Base-by-base conservation (phyloP, 2,113 vertebrate species). In the Ia io region DNA sequence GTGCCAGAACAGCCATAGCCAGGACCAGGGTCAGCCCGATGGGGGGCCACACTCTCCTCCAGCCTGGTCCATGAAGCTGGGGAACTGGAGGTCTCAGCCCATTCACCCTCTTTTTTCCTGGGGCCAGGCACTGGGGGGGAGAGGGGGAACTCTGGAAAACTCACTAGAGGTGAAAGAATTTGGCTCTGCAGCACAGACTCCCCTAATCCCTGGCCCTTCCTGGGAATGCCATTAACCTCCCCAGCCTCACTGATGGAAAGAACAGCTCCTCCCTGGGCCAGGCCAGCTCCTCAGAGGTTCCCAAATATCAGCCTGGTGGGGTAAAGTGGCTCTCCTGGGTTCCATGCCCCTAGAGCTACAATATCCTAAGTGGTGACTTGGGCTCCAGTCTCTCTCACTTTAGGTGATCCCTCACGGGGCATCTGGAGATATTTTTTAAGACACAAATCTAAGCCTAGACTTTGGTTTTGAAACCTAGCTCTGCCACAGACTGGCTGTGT, bases 211-310 rank as follows among this genome's bases (percentile, higher is more conserved):
- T 96, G 79, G 59, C 67, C 95, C 67, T 97, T 97, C 96, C 97
- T 97, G 96, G 96, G 96, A 96, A 97, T 97, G 94, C 90, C 93
- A 97, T 97, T 97, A 97, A 94, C 96, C 92, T 96, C 84, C 90
- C 71, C 51, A 94, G 79, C 51, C 80, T 25, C 76, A 90, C 89
- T 97, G 97, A 97, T 97, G 93, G 97, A 87, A 97, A 97, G 94
- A 97, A 97, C 97, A 97, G 97, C 74, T 96, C 95, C 96, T 97
- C 86, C 32, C 51, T 70, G 47, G 89, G 83, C 90, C 49, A 80
- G 70, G 70, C 83, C 77, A 91, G 42, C 91, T 95, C 94, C 86
- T 91, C 59, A 16, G 86, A 93, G 93, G 93, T 51, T 95, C 80
- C 93, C 86, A 96, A 78, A 84, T 94, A 89, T 96, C 88, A 95